phyloP scores from a whole-genome alignment of 2,113 vertebrate species.

The Aspidoscelis tigris region DNA sequence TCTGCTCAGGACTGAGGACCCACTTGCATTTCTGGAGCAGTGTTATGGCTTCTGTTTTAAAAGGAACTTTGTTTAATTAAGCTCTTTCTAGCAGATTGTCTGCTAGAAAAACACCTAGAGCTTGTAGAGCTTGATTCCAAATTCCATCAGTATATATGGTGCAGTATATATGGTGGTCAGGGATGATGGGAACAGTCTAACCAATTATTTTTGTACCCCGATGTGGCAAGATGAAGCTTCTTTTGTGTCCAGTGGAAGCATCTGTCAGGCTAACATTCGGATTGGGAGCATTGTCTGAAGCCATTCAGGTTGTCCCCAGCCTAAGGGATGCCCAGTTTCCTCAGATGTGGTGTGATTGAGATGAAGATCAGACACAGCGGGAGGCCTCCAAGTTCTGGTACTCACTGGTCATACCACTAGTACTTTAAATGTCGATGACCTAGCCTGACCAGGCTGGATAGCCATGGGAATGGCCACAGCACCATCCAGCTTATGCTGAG shows the following conservation, averaged over 20 bases:
- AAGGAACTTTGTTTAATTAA: constrained; percentile 38
- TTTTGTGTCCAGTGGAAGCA: background rate
- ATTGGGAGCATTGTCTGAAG: background rate
- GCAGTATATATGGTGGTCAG: background rate
- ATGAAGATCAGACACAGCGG: too few species aligned
- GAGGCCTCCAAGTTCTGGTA: too few species aligned
- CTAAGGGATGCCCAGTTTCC: too few species aligned
- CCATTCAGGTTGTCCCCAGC: background rate
- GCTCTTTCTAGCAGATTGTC: constrained; percentile 51
- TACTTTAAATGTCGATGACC: too few species aligned
- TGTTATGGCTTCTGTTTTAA: constrained; percentile 49
- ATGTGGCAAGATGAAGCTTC: background rate
- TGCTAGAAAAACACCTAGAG: constrained; percentile 25
- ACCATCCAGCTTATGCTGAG: too few species aligned
- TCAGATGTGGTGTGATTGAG: too few species aligned
- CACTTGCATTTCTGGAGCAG: constrained; percentile 36
- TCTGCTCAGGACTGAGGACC: constrained; percentile 30
- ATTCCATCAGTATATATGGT: background rate
- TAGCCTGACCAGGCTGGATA: too few species aligned
- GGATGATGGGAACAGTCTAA: background rate
- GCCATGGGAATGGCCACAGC: too few species aligned
- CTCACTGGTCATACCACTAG: too few species aligned
- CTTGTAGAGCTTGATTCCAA: background rate
- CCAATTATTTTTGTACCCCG: background rate
- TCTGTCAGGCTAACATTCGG: background rate